Evolutionary conservation across 2,797 vertebrate species (phyloP).

Genomic region (Monodelphis domestica): DNA sequence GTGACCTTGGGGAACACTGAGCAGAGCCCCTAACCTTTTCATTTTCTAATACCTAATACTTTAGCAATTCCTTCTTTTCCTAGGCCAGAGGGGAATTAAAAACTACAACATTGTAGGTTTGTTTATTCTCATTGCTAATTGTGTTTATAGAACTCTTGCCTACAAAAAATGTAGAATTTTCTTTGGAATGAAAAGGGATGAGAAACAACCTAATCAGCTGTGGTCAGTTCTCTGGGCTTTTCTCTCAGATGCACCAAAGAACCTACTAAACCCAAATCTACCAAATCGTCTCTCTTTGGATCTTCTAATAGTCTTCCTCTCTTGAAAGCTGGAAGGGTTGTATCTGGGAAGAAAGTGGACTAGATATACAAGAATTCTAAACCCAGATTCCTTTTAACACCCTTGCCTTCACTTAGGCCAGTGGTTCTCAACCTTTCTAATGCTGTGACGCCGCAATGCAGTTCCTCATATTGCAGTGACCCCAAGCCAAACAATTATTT

Average conservation of each 20-base stretch:
- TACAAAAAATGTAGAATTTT: not conserved
- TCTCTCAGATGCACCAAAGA: not conserved
- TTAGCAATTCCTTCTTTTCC: not conserved
- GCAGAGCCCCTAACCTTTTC: not conserved
- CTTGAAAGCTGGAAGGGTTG: not conserved
- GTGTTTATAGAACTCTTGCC: not conserved
- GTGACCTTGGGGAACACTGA: constrained; percentile 76
- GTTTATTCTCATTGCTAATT: constrained; percentile 81
- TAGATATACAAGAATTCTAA: not conserved
- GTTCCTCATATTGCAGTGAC: too few relatives aligned
- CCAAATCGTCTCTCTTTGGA: not conserved
- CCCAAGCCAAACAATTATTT: too few relatives aligned
- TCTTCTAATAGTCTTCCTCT: not conserved
- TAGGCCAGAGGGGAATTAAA: too few relatives aligned
- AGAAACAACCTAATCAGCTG: not conserved
- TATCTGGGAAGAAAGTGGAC: not conserved
- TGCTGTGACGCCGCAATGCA: too few relatives aligned
- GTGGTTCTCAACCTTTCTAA: too few relatives aligned
- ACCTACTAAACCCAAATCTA: not conserved
- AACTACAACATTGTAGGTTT: constrained; percentile 27
- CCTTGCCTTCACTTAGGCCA: constrained; percentile 29
- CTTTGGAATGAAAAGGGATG: not conserved
- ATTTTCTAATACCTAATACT: not conserved
- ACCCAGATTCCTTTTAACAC: constrained; percentile 25
- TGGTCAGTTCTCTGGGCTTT: not conserved